Base-by-base conservation (phyloP, 2,113 vertebrate genomes). In the Dissostichus mawsoni region DNA sequence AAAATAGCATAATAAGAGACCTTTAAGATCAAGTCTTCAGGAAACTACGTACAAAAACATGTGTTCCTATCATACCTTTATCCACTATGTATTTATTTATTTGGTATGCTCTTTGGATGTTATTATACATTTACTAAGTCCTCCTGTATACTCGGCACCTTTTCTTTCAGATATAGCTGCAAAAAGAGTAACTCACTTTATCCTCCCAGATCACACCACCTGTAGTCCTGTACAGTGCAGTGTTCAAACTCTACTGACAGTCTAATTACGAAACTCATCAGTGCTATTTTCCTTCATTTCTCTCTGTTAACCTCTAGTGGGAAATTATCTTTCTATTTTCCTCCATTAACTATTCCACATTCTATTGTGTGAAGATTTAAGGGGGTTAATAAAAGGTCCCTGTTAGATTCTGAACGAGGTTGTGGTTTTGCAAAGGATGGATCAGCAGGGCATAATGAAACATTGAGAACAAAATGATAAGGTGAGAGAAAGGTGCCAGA, bases 241-340 rank as follows among this genome's bases (percentile, higher is more conserved):
- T 16, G 41, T 53, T 14, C 18, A 20, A 14, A 51, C 29, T 29
- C 29, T 29, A 29, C 29, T 29, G 29, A 29, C 29, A 29, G 29
- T 29, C 29, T 29, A 29, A 29, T 29, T 29, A 29, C 29, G 29
- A 3, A 29, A 29, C 25, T 29, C 29, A 29, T 29, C 29, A 29
- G 29, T 29, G 29, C 29, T 29, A 66, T 41, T 70, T 36, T 8
- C 48, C 69, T 70, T 14, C 53, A 63, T 69, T 70, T 48, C 50
- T 29, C n/a, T 53, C 51, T 9, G 50, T n/a, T 62, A 53, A n/a
- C 56, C 18, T 44, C 56, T 29, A 1, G 8, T 36, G 33, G 8
- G 33, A 52, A 61, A 69, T 61, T 1, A 41, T n/a, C 10, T 69
- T 18, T 8, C 36, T 56, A 17, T 78, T 62, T 14, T 23, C 36